These are phyloP conservation scores for Drosophila siamana DNA, from an alignment of 2,888 invertebrate genomes.

Conservation along the genomic window DNA sequence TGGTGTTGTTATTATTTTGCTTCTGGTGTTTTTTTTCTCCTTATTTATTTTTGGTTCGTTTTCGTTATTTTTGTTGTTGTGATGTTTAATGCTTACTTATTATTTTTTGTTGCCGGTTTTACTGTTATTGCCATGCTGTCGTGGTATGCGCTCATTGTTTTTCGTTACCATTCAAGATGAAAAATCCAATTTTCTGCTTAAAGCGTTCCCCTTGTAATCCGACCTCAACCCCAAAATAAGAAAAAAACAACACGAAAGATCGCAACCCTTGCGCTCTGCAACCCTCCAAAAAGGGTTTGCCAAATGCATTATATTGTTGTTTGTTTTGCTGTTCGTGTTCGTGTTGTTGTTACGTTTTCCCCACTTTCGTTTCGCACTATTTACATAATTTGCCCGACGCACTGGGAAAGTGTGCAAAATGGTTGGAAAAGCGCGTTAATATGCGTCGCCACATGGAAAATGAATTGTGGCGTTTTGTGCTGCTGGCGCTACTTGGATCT, in stretches of 20 bases:
- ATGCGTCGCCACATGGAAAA: constrained; percentile 51
- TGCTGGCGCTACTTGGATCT: constrained; percentile 21
- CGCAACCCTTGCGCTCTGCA: constrained; percentile 9
- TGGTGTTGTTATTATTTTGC: constrained; percentile 38
- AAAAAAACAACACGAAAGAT: constrained; percentile 39
- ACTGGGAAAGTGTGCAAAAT: constrained; percentile 53
- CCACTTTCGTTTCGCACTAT: constrained; percentile 51
- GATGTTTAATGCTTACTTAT: constrained; percentile 74
- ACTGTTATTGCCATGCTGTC: constrained; percentile 67
- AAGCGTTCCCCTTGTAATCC: constrained; percentile 71
- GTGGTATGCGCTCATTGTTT: constrained; percentile 66
- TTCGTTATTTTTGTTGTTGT: constrained; percentile 35
- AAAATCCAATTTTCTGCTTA: constrained; percentile 79
- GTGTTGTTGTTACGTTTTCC: constrained; percentile 25
- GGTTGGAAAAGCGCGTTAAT: constrained; percentile 56
- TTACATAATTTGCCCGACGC: constrained; percentile 52
- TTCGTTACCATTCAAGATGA: constrained; percentile 68
- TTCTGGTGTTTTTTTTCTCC: constrained; percentile 13
- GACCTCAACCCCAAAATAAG: constrained; percentile 33
- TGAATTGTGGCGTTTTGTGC: constrained; percentile 56
- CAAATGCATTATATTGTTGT: constrained; percentile 51
- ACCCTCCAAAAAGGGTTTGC: constrained; percentile 60
- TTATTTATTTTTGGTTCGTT: too few species aligned
- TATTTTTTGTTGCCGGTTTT: constrained; percentile 74
- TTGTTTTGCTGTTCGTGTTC: constrained; percentile 17